Evolutionary conservation across 2,888 invertebrate genomes (phyloP).

Genomic region (Stramonita haemastoma): DNA sequence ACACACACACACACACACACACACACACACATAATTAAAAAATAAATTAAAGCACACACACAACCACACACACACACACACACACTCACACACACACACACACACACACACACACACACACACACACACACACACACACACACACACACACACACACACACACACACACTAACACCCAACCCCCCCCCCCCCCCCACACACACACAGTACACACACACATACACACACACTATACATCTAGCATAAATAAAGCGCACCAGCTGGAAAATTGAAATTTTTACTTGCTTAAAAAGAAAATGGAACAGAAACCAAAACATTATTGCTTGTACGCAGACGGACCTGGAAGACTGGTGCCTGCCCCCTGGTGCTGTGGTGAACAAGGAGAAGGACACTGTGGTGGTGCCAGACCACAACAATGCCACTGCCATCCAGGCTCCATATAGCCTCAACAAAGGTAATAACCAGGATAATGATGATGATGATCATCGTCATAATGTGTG

Average conservation of each 20-base stretch:
- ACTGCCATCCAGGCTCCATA: slow-evolving; percentile 69
- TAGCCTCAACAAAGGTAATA: slow-evolving; percentile 65
- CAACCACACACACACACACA: not conserved
- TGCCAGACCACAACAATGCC: slow-evolving; percentile 60
- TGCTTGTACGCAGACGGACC: slow-evolving; percentile 58
- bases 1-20: no score
- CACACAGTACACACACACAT: not conserved
- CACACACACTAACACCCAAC: not conserved
- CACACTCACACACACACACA: no score
- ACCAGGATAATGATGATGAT: no score
- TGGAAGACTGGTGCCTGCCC: slow-evolving; percentile 72
- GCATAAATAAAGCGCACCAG: no score
- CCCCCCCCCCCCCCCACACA: not conserved
- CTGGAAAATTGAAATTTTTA: no score
- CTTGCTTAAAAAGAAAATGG: no score
- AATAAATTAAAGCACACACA: not conserved
- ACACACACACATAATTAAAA: no score
- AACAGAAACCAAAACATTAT: not conserved
- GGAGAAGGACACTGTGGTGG: slow-evolving; percentile 57
- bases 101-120: not conserved
- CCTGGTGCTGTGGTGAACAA: slow-evolving; percentile 63
- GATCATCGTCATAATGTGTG: no score
- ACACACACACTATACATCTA: no score
- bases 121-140: slow-evolving; percentile 10
- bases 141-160: not conserved